These are phyloP conservation scores for Cacatua alba DNA, from an alignment of 2,113 vertebrate species.

Conservation along the genomic window DNA sequence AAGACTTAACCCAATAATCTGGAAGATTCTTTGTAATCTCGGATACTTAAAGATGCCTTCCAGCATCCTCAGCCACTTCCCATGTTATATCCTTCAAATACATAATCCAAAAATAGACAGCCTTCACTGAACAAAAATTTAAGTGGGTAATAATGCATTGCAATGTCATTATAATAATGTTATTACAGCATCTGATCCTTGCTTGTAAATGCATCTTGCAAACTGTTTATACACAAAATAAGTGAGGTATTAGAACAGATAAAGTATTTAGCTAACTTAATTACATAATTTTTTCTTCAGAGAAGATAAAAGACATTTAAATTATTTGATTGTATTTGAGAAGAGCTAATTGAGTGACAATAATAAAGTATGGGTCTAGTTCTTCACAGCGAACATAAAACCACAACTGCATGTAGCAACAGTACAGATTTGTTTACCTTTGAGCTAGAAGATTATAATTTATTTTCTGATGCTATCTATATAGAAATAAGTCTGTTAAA, in stretches of 20 bases:
- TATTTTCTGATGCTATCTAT: background rate
- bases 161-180: background rate
- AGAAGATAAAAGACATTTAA: background rate
- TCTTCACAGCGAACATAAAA: background rate
- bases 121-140: background rate
- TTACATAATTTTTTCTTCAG: background rate
- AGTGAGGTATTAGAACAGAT: background rate
- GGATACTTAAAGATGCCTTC: background rate
- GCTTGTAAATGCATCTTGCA: background rate
- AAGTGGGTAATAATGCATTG: background rate
- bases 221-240: background rate
- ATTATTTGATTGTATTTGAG: background rate
- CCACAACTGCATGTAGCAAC: rapidly evolving
- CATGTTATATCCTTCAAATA: background rate
- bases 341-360: background rate
- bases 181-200: background rate
- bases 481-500: background rate
- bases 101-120: background rate
- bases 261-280: background rate
- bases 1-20: background rate
- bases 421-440: background rate
- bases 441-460: background rate
- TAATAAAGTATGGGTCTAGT: background rate
- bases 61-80: background rate
- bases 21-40: background rate